Conservation (phyloP, 1,140 invertebrate genomes). For the Amyelois transitella region DNA sequence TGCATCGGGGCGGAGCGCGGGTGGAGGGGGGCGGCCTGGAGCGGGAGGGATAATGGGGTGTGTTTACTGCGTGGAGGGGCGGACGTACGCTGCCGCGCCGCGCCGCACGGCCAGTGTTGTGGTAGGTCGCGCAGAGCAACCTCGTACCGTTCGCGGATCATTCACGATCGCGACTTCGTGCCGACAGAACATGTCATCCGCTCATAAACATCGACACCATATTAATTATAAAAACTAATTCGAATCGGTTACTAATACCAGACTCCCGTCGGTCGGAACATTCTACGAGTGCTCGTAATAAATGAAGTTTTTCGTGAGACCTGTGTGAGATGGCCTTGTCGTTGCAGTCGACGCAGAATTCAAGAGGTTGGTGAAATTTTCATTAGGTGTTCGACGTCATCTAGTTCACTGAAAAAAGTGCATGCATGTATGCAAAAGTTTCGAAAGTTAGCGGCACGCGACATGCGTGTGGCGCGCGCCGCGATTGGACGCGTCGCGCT, state of each 20-base stretch:
- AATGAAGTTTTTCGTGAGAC: constrained; percentile 52
- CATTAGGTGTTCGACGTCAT: constrained; percentile 16
- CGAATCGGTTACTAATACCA: background rate
- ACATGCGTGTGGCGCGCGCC: constrained; percentile 51
- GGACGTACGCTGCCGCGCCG: constrained; percentile 37
- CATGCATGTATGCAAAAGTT: constrained; percentile 59
- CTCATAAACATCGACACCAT: background rate
- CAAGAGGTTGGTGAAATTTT: constrained; percentile 61
- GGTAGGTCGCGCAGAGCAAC: constrained; percentile 67
- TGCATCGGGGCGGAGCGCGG: constrained; percentile 37
- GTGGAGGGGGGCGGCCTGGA: constrained; percentile 15
- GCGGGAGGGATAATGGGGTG: constrained; percentile 47
- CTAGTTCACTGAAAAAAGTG: constrained; percentile 27
- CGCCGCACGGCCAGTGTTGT: constrained; percentile 65
- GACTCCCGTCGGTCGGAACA: background rate
- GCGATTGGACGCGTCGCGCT: constrained; percentile 45
- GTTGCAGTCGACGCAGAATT: constrained; percentile 68
- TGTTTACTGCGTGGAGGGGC: constrained; percentile 63
- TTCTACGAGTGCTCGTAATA: constrained; percentile 35
- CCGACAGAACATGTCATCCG: constrained; percentile 47
- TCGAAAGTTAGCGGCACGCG: constrained; percentile 55
- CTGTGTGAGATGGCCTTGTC: constrained; percentile 70
- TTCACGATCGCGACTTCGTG: constrained; percentile 49
- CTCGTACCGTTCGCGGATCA: constrained; percentile 42
- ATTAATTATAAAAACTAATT: constrained; percentile 1